Conservation (phyloP, 2,113 vertebrate species). For the Brachionichthys hirsutus region DNA sequence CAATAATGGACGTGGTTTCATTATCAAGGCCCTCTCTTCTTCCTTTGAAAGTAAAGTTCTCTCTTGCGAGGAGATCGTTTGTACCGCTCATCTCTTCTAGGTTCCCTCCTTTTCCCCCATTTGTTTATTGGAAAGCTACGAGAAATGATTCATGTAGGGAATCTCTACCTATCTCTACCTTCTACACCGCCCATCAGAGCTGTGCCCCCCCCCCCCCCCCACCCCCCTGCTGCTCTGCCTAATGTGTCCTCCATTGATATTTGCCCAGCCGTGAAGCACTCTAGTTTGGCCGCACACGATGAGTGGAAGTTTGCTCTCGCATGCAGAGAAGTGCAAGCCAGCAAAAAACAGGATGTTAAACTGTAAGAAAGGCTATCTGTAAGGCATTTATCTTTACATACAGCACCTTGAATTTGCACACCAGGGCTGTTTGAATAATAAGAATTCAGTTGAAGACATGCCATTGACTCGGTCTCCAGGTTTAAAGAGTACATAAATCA, state of each 20-base stretch:
- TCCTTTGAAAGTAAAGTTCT: slow-evolving; percentile 21
- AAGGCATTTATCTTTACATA: slow-evolving; percentile 18
- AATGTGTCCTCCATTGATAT: slow-evolving; percentile 42
- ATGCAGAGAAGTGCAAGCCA: slow-evolving; percentile 43
- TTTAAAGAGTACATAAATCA: slow-evolving; percentile 33
- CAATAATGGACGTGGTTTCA: slow-evolving; percentile 20
- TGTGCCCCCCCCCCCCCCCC: slow-evolving; percentile 19
- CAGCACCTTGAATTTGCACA: slow-evolving; percentile 27
- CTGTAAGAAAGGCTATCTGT: slow-evolving; percentile 25
- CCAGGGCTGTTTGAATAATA: slow-evolving; percentile 21
- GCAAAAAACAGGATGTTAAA: slow-evolving; percentile 35
- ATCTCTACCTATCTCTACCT: slow-evolving; percentile 44
- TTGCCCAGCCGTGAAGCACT: slow-evolving; percentile 39
- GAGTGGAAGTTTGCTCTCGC: slow-evolving; percentile 50
- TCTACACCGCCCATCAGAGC: slow-evolving; percentile 20
- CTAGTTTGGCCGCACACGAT: slow-evolving; percentile 35
- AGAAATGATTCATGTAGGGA: slow-evolving; percentile 62
- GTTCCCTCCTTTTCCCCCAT: not conserved
- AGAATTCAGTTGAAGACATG: slow-evolving; percentile 15
- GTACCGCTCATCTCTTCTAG: slow-evolving; percentile 17
- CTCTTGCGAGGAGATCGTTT: slow-evolving; percentile 7
- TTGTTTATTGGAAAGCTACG: slow-evolving; percentile 34
- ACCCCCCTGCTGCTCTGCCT: slow-evolving; percentile 9
- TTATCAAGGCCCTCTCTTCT: slow-evolving; percentile 18
- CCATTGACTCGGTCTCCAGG: slow-evolving; percentile 29